These are phyloP conservation scores for Brachynemurus nebulosus DNA, from an alignment of 2,888 invertebrate species.

Conservation along the genomic window DNA sequence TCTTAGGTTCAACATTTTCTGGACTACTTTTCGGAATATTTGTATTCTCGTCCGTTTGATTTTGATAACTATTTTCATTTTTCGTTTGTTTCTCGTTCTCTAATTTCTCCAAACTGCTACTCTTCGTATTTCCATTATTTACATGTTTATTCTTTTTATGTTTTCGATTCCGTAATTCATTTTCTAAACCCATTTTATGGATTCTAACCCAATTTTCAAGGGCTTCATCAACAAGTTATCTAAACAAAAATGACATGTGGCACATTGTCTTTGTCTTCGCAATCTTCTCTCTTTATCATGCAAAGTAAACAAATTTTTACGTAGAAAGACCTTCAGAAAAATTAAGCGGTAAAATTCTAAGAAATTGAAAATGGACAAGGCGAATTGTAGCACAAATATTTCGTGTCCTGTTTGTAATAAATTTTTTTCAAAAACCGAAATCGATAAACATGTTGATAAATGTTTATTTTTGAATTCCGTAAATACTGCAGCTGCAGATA, in stretches of 20 bases:
- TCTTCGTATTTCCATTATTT: not conserved
- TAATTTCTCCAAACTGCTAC: not conserved
- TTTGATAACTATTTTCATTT: slow-evolving; percentile 9
- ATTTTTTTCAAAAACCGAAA: slow-evolving; percentile 34
- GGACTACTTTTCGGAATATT: slow-evolving; percentile 8
- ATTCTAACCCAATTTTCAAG: too few species aligned
- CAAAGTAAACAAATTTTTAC: too few species aligned
- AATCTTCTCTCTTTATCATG: too few species aligned
- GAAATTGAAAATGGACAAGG: too few species aligned
- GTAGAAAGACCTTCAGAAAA: too few species aligned
- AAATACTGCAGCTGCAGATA: slow-evolving; percentile 18
- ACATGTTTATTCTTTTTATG: not conserved
- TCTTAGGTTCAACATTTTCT: slow-evolving; percentile 8
- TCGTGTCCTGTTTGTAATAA: slow-evolving; percentile 52
- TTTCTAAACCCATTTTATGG: slow-evolving; percentile 2
- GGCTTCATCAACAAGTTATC: too few species aligned
- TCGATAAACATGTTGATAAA: slow-evolving; percentile 53
- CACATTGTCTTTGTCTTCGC: too few species aligned
- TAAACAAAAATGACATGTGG: too few species aligned
- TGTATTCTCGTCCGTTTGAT: not conserved
- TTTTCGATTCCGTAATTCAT: slow-evolving; percentile 1
- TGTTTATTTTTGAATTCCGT: slow-evolving; percentile 50
- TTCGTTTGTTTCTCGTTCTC: slow-evolving; percentile 7
- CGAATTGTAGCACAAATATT: too few species aligned
- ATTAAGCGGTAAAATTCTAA: too few species aligned